Evolutionary conservation across 1,140 invertebrate species (phyloP).

Genomic region (Caerostris darwini): DNA sequence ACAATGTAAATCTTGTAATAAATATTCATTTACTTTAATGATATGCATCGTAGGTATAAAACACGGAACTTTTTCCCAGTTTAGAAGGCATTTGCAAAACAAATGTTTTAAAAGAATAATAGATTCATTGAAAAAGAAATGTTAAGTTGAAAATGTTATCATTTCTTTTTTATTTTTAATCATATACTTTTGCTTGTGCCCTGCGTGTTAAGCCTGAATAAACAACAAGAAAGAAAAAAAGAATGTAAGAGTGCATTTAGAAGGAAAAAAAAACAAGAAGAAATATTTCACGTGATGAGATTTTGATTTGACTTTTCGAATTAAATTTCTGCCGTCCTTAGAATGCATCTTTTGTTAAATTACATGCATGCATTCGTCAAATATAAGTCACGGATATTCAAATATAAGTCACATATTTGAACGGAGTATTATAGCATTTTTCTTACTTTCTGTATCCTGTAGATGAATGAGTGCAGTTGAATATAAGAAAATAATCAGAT

Average conservation of each 20-base stretch:
- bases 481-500: too few relatives aligned
- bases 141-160: conserved; percentile 41
- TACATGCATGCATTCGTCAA: background rate
- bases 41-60: conserved; percentile 20
- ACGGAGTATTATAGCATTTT: too few relatives aligned
- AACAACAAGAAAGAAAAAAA: background rate
- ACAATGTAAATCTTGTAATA: background rate
- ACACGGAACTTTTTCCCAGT: background rate
- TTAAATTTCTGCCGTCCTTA: background rate
- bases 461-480: too few relatives aligned
- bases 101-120: conserved; percentile 29
- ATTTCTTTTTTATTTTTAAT: background rate
- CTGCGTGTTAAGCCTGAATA: conserved; percentile 18
- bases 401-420: too few relatives aligned
- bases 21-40: conserved; percentile 36
- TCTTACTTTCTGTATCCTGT: too few relatives aligned
- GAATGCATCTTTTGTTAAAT: background rate
- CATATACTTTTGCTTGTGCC: background rate
- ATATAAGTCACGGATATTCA: too few relatives aligned
- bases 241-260: background rate
- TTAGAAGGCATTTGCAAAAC: background rate
- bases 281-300: conserved; percentile 36
- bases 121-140: conserved; percentile 41
- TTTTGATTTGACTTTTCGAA: conserved; percentile 58
- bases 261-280: background rate